Evolutionary conservation across 2,888 invertebrate species (phyloP), one percentile per base, ranked within the genome.

Genomic region (Eupeodes latifasciatus): DNA sequence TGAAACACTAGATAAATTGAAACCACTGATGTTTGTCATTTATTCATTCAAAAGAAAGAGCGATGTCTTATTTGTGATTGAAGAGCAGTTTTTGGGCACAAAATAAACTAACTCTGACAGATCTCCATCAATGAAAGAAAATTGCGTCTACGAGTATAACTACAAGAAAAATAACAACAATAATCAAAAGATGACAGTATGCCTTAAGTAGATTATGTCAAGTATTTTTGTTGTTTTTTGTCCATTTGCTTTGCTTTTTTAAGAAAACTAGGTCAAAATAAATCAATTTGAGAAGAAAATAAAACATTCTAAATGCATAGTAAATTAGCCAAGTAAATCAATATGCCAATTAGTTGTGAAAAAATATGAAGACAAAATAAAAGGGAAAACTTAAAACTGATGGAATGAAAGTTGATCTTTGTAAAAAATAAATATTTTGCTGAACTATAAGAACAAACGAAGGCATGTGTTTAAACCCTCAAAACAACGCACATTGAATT

Each of bases 161-260:
- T 19, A 64, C 7, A 49, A 49, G 4, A 66, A 66, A 5, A 12
- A 14, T 44, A 64, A 19, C 16, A 64, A 47, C 40, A 49, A 49
- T 66, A 66, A 64, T 27, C 47, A 66, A 66, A 14, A 27, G 49
- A 62, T 66, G 47, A 49, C 66, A 66, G 66, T 66, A 40, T 40
- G 66, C 27, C 66, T 49, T 66, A n/a, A 66, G 66, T 66, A 66
- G 66, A 66, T 66, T 66, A 49, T 66, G 66, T 66, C 66, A 66
- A 66, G 66, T 49, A 49, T 11, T 44, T 44, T 47, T 34, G 2
- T 34, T 66, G 27, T 1, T 27, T 27, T 27, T 27, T 0, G 27
- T 27, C 3, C 2, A 27, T 27, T 27, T 27, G 27, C 27, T 27
- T 27, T 66, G 27, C 5, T 61, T 44, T 47, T 44, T 10, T 0